Conservation (phyloP, 2,888 invertebrate genomes). For the Phalera bucephala region DNA sequence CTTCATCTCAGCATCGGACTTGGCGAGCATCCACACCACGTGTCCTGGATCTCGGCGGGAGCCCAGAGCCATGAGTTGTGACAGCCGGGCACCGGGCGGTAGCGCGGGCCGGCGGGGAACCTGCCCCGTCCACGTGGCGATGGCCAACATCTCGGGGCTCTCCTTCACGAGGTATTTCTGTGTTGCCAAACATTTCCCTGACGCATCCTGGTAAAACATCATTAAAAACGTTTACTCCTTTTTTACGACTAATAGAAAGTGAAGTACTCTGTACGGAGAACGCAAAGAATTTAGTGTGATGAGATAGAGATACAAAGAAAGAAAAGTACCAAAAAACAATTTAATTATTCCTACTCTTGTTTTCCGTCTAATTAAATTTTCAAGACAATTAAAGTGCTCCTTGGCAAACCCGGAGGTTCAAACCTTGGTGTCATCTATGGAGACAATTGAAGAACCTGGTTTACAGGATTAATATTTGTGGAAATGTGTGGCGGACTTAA, state of each 20-base stretch:
- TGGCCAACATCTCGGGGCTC: constrained; percentile 91
- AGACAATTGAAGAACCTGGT: too few species aligned
- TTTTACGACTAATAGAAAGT: too few species aligned
- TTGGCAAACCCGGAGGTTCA: too few species aligned
- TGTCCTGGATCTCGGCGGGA: constrained; percentile 86
- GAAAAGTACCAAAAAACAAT: too few species aligned
- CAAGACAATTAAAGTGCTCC: too few species aligned
- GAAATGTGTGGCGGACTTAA: too few species aligned
- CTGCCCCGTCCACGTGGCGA: constrained; percentile 90
- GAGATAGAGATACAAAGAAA: too few species aligned
- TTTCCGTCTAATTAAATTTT: too few species aligned
- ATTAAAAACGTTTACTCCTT: not conserved
- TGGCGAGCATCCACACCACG: constrained; percentile 92
- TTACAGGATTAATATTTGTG: too few species aligned
- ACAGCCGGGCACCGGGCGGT: constrained; percentile 86
- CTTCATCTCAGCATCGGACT: constrained; percentile 90
- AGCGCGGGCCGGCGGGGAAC: constrained; percentile 89
- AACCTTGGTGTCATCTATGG: too few species aligned
- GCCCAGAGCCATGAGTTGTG: constrained; percentile 91
- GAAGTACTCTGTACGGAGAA: too few species aligned
- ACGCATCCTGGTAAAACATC: constrained; percentile 60
- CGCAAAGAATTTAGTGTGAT: not conserved
- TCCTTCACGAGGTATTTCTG: constrained; percentile 87
- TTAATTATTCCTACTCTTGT: too few species aligned
- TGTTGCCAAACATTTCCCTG: constrained; percentile 76